These are phyloP conservation scores for Perca schrenkii DNA, from an alignment of 2,113 vertebrate genomes.

Conservation along the genomic window DNA sequence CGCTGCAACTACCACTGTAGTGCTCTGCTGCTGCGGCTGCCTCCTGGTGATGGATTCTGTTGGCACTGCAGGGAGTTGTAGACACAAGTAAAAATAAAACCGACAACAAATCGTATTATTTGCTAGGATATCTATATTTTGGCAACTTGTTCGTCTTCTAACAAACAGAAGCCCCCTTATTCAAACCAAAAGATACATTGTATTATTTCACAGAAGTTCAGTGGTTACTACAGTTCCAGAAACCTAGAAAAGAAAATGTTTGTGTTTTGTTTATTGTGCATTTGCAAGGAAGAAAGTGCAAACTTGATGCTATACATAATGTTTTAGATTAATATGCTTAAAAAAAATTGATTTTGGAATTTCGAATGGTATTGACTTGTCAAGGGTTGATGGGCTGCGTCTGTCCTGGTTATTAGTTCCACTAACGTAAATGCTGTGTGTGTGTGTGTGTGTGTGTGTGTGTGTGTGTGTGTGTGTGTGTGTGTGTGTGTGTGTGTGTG, in stretches of 20 bases:
- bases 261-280: not conserved
- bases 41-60: conserved; percentile 14
- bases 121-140: conserved; percentile 5
- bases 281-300: not conserved
- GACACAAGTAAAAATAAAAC: not conserved
- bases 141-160: not conserved
- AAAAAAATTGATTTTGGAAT: no score
- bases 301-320: not conserved
- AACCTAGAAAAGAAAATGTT: not conserved
- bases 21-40: conserved; percentile 18
- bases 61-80: not conserved
- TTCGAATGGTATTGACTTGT: not conserved
- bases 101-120: not conserved
- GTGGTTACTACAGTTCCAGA: not conserved
- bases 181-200: not conserved
- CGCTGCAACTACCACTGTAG: conserved; percentile 21
- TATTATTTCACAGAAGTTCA: no score
- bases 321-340: no score
- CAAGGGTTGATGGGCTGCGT: not conserved
- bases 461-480: no score
- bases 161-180: not conserved
- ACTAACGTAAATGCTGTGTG: no score
- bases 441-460: no score
- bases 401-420: conserved; percentile 8
- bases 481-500: no score